phyloP scores from a whole-genome alignment of 2,113 vertebrate species.

The Copsychus sechellarum region DNA sequence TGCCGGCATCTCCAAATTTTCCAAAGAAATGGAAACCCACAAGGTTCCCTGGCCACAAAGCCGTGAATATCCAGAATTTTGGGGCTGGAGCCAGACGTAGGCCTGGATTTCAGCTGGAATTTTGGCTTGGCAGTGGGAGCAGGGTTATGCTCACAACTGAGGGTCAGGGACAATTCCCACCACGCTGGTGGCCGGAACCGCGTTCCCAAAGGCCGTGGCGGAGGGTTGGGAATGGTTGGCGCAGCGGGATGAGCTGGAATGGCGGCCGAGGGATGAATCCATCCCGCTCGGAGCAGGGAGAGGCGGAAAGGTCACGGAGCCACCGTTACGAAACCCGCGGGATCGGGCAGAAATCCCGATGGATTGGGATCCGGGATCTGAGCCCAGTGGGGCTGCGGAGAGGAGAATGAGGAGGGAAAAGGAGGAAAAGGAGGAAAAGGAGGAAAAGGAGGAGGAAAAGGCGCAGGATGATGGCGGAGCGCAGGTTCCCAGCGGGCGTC shows the following conservation, averaged over 20 bases:
- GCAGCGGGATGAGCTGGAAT: not conserved
- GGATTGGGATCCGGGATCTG: rapidly evolving
- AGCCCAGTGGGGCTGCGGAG: not conserved
- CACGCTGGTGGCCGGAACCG: rapidly evolving
- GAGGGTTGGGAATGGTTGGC: not conserved
- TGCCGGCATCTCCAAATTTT: rapidly evolving
- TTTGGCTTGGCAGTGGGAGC: rapidly evolving
- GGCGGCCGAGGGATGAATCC: not conserved
- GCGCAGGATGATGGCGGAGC: rapidly evolving
- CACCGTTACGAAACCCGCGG: rapidly evolving
- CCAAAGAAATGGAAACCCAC: no score
- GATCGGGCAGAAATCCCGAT: rapidly evolving
- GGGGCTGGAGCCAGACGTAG: rapidly evolving
- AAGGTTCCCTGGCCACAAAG: rapidly evolving
- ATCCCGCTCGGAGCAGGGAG: rapidly evolving
- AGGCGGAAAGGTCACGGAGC: not conserved
- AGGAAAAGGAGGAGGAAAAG: not conserved
- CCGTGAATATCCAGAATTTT: not conserved
- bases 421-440: no score
- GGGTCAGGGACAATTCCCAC: not conserved
- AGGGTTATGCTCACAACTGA: rapidly evolving
- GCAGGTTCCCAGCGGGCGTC: not conserved
- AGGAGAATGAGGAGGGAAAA: not conserved
- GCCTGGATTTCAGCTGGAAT: not conserved
- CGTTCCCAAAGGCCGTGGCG: rapidly evolving